These are phyloP conservation scores for Epinotia demarniana DNA, from an alignment of 2,888 invertebrate species.

Conservation along the genomic window DNA sequence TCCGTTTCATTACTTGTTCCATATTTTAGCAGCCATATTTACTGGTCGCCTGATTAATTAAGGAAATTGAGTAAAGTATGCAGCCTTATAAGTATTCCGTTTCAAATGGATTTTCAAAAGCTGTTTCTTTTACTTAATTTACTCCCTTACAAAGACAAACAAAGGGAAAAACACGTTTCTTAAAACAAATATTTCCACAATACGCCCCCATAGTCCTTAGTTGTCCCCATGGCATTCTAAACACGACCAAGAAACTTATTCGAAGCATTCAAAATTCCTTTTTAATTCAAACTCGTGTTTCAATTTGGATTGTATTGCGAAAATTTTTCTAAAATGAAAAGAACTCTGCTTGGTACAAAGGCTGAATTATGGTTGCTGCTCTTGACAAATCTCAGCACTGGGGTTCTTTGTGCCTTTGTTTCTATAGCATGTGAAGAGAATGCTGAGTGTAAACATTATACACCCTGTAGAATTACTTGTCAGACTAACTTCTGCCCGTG, in stretches of 20 bases:
- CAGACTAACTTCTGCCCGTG: neutral
- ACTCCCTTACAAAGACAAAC: neutral
- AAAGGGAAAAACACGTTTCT: neutral
- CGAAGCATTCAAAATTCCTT: constrained; percentile 12
- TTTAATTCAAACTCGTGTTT: constrained; percentile 13
- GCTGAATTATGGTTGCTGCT: constrained; percentile 38
- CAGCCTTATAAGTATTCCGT: neutral
- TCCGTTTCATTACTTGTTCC: neutral
- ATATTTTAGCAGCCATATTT: neutral
- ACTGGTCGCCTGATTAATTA: neutral
- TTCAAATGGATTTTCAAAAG: neutral
- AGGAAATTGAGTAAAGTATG: neutral
- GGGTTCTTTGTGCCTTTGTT: constrained; percentile 36
- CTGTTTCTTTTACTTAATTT: neutral
- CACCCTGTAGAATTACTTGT: neutral
- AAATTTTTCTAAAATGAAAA: constrained; percentile 24
- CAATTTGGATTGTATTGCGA: constrained; percentile 18
- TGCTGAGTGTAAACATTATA: constrained; percentile 30
- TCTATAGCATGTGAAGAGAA: constrained; percentile 26
- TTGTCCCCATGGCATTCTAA: neutral
- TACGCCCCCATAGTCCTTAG: neutral
- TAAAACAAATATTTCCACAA: constrained; percentile 10
- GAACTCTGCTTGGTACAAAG: constrained; percentile 28
- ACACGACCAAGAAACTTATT: constrained; percentile 2
- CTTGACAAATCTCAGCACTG: constrained; percentile 36